Conservation (phyloP, 1,140 invertebrate species). For the Aphelenchoides besseyi region DNA sequence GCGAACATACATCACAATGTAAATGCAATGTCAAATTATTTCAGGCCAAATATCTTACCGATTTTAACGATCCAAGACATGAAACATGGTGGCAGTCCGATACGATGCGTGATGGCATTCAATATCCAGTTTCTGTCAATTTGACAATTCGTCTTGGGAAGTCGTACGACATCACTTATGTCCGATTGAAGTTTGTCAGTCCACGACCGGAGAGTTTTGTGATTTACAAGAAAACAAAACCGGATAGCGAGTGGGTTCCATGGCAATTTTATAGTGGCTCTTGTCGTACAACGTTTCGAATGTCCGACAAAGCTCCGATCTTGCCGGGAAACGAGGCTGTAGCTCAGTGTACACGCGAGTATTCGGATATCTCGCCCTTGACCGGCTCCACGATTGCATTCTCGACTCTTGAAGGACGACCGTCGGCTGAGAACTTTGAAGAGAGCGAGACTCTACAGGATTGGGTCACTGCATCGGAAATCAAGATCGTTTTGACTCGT, state of each 20-base stretch:
- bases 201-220: conserved; percentile 93
- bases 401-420: conserved; percentile 87
- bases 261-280: conserved; percentile 93
- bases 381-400: conserved; percentile 92
- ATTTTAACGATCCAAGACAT: conserved; percentile 81
- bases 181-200: conserved; percentile 85
- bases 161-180: conserved; percentile 92
- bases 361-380: conserved; percentile 91
- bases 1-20: conserved; percentile 12
- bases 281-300: conserved; percentile 81
- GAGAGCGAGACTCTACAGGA: conserved; percentile 84
- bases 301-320: conserved; percentile 70
- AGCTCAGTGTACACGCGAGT: conserved; percentile 89
- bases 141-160: conserved; percentile 81
- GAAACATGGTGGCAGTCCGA: conserved; percentile 98
- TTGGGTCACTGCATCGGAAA: conserved; percentile 93
- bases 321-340: conserved; percentile 73
- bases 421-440: conserved; percentile 85
- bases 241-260: conserved; percentile 81
- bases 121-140: conserved; percentile 84
- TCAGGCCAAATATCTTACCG: conserved; percentile 78
- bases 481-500: conserved; percentile 81
- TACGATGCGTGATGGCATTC: conserved; percentile 87
- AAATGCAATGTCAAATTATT: conserved; percentile 68
- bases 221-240: conserved; percentile 77